Evolutionary conservation across 2,113 vertebrate species (phyloP), one percentile per base, ranked within the genome.

Genomic region (Chauna torquata): DNA sequence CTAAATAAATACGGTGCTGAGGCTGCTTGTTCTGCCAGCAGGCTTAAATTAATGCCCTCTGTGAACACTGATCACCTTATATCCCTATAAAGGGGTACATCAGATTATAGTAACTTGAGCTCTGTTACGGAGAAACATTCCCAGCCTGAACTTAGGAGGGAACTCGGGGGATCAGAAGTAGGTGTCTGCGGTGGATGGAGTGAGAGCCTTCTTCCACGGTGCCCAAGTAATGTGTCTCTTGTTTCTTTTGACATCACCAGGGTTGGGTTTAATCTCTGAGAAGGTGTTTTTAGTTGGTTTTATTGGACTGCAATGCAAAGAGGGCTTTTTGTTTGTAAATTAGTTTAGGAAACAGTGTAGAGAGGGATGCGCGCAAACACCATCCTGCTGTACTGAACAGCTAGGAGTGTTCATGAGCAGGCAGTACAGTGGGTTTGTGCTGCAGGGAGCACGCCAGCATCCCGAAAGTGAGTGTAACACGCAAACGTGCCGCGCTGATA

Each of bases 131-230:
- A 42, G 36, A 11, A 50, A 17, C 18, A 0, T 42, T 42, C 75
- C 58, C 69, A 20, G 0, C 80, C 27, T 28, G 7, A 6, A 14
- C 13, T 2, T 7, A 20, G 71, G 71, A 40, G 22, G n/a, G 23
- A 58, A 4, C 23, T 6, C 0, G 0, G 28, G 3, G 70, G 64
- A 4, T 40, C 10, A 1, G n/a, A 12, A 0, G 0, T 0, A 28
- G 55, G 5, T 13, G 2, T 45, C 40, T n/a, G 80, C 2, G 2
- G 49, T 2, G 8, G 50, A 1, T 1, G n/a, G 16, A 52, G 23
- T 1, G 9, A 69, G 45, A 45, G 24, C 68, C 7, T 47, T 20
- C 76, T 77, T 23, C 5, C 2, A 2, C 2, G 1, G 62, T 8
- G 24, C 69, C 50, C 17, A 0, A 10, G 25, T 3, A 5, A 16